Evolutionary conservation across 2,888 invertebrate species (phyloP), one percentile per base, ranked within the genome.

Genomic region (Machimus rusticus): DNA sequence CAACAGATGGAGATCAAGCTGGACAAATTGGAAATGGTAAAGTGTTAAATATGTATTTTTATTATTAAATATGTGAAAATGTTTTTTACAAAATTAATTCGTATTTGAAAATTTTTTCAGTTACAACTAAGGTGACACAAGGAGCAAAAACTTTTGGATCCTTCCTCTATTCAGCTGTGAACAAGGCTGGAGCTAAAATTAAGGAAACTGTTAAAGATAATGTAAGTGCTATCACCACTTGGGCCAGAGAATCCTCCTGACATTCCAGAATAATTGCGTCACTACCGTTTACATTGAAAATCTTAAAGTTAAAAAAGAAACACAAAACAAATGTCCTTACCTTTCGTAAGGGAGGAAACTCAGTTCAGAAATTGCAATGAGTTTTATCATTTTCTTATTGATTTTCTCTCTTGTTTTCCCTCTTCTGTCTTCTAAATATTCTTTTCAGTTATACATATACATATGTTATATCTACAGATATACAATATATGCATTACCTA

Each of bases 161-260:
- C 93, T 98, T 98, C 94, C 94, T 99, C 90, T 98, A 97, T 94
- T 97, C 98, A 89, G 98, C 98, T 90, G 98, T 98, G 90, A 98
- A 98, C 94, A 98, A 98, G 94, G 99, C 99, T 88, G 98, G 98
- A 55, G 97, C 97, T 91, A 98, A 98, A 94, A 96, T 99, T 91
- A 98, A 99, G 94, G 97, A 98, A 93, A 97, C 97, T 90, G 98
- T 99, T 90, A 98, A 98, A 93, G 98, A 98, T 94, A 98, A 98
- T 93, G 98, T 98, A 93, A 96, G 97, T 95, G 39, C 0, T 28
- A 37, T 37, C 12, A 16, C 16, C 14, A 74, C 31, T 74, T 23
- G 31, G 19, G 5, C 5, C 0, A 74, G 31, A 74, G 46, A 3
- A 0, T 12, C 0, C 16, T 51, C 57, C 23, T 57, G n/a, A 57